phyloP scores from a whole-genome alignment of 2,113 vertebrate species.

The Benitochromis conjunctus region DNA sequence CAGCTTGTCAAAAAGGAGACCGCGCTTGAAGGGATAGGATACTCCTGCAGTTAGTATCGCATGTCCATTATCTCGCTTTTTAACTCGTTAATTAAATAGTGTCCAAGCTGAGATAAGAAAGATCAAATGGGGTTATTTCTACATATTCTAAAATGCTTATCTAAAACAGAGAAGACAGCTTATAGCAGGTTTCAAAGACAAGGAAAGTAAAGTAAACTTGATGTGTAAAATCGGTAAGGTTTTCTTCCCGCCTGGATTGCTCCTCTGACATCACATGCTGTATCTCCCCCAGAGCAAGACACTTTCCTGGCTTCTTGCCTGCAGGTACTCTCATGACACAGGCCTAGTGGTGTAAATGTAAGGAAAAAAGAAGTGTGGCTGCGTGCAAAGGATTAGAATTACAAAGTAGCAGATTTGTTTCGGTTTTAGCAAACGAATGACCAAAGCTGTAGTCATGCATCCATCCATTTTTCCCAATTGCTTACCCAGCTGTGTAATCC shows the following conservation, averaged over 20 bases:
- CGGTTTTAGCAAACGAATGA: not conserved
- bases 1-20: conserved; percentile 23
- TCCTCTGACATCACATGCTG: not conserved
- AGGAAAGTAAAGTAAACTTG: not conserved
- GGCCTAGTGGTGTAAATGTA: not conserved
- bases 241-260: not conserved
- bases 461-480: not conserved
- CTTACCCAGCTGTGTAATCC: not conserved
- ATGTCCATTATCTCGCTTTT: not conserved
- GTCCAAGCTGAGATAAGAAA: not conserved
- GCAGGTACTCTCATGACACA: not conserved
- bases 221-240: not conserved
- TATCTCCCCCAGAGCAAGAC: not conserved
- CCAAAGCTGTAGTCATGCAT: not conserved
- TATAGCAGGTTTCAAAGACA: not conserved
- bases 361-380: not conserved
- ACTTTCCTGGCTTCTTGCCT: not conserved
- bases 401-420: not conserved
- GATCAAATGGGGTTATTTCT: not conserved
- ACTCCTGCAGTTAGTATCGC: not conserved
- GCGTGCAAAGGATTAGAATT: not conserved
- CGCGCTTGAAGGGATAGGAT: not conserved
- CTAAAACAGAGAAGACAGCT: not conserved
- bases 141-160: not conserved
- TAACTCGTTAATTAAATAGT: not conserved